Base-by-base conservation (phyloP, 1,140 invertebrate genomes). In the Aphaenogaster floridana region DNA sequence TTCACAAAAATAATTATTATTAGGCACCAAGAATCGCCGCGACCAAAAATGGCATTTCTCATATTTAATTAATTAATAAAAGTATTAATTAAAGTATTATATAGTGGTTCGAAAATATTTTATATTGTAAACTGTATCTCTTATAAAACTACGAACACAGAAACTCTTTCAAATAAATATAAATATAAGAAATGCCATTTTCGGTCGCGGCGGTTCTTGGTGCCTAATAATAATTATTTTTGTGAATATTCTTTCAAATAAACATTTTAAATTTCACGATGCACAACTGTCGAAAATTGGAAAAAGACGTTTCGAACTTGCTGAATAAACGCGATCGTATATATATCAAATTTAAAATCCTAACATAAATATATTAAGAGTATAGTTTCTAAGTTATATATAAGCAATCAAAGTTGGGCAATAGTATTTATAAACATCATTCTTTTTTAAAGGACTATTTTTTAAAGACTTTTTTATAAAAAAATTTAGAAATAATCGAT, bases 201-300 rank as follows among this genome's bases (percentile, higher is more conserved):
- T 28, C 28, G 28, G 0, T 28, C 28, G 28, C 28, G 28, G 0
- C 0, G 28, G 28, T 28, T 28, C 0, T 28, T 28, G 0, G 28
- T 28, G 28, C 28, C 28, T 28, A 28, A 28, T 28, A 28, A 28
- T 28, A 28, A 28, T 28, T 28, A 28, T 28, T 28, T 28, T 28
- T 28, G 28, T 28, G 28, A 28, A 28, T 28, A 28, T 28, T 15
- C 1, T 50, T 36, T 39, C 45, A 21, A 50, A 8, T 34, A 68
- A 50, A 79, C 7, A 64, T 50, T 79, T 50, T 21, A 54, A 80
- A 48, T 64, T 68, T 54, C 21, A 8, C 15, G 9, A 45, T 28
- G 48, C 11, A 17, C 45, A 68, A 39, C n/a, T 50, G 17, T 45
- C 34, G n/a, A 66, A 66, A 79, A 36, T 21, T 45, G 17, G 4